Percentiles rank a stretch among this genome's conserved stretches.
Evolutionary conservation across 2,888 invertebrate genomes (phyloP).

Genomic region (Conchocele bisecta): DNA sequence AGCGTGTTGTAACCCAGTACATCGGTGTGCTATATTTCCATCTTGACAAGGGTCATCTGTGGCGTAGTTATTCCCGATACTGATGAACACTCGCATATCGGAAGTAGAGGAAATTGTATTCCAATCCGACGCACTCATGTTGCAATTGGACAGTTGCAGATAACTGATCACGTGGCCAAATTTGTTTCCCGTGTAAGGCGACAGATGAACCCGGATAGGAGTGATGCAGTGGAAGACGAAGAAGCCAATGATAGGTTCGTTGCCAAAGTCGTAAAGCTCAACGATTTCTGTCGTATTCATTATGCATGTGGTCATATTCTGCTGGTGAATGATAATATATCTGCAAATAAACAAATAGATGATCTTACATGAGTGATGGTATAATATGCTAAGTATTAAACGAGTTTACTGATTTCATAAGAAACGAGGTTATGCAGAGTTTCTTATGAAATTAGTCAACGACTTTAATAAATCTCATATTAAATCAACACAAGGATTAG

Average conservation of each 20-base stretch:
- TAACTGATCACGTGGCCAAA: slow-evolving; percentile 3
- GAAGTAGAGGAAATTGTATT: neutral
- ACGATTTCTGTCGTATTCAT: slow-evolving; percentile 2
- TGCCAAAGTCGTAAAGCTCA: neutral
- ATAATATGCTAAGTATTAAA: too few relatives aligned
- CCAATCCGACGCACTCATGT: slow-evolving; percentile 7
- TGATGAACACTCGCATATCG: neutral
- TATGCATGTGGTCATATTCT: neutral
- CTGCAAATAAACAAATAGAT: too few relatives aligned
- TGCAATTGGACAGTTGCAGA: slow-evolving; percentile 4
- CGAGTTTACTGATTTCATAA: too few relatives aligned
- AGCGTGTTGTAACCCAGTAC: neutral
- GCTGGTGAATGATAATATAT: neutral
- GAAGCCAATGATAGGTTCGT: neutral
- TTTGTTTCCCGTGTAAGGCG: neutral
- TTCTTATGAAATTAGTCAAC: too few relatives aligned
- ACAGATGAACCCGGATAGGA: neutral
- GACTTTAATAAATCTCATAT: too few relatives aligned
- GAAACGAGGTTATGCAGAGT: too few relatives aligned
- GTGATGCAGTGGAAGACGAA: slow-evolving; percentile 1
- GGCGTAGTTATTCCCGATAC: neutral
- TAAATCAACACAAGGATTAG: too few relatives aligned
- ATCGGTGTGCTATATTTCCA: neutral
- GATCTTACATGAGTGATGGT: too few relatives aligned
- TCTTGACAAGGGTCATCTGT: too few relatives aligned